Base-by-base conservation (phyloP, 2,797 vertebrate species). In the Tenualosa ilisha region DNA sequence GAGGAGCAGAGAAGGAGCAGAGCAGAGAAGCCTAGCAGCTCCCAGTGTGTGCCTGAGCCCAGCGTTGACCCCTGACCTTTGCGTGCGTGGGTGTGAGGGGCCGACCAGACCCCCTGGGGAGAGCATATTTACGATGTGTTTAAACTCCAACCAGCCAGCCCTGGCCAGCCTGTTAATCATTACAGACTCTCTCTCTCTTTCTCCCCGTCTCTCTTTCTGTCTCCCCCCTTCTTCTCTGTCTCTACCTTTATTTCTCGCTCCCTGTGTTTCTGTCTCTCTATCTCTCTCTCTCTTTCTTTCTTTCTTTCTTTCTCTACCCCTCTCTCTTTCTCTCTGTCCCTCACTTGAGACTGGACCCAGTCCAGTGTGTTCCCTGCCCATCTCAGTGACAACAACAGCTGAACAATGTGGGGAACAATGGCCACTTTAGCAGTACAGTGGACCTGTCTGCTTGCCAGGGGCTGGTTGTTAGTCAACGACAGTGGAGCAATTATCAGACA, bases 401-500 rank as follows among this genome's bases (percentile, higher is more conserved):
- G 72, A 79, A 79, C 72, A 43, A 79, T 79, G 72, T 79, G 7
- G 6, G 31, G 43, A 79, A 79, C 72, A 79, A 79, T 20, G 72
- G 72, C 4, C 17, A 79, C 72, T 37, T 72, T 72, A 37, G 68
- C 68, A 0, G 37, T 20, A 20, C 31, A 72, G 68, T 15, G 26
- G 68, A 37, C 54, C 54, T 56, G 54, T 3, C 54, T 56, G 54
- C 17, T 20, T 68, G 65, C 65, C 65, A 68, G 65, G 26, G 65
- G 26, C 12, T 15, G 65, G 43, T 79, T 46, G 72, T 79, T 43
- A 79, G 72, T 40, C 17, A 20, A 43, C 40, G 37, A 75, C 68
- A 79, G 46, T 53, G 49, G 65, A 13, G 63, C 43, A 84, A 88
- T 88, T 88, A 88, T 85, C 86, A 88, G 85, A 89, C 89, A 88